These are phyloP conservation scores for Trichomalopsis sarcophagae DNA, from an alignment of 1,140 invertebrate genomes.

Conservation along the genomic window DNA sequence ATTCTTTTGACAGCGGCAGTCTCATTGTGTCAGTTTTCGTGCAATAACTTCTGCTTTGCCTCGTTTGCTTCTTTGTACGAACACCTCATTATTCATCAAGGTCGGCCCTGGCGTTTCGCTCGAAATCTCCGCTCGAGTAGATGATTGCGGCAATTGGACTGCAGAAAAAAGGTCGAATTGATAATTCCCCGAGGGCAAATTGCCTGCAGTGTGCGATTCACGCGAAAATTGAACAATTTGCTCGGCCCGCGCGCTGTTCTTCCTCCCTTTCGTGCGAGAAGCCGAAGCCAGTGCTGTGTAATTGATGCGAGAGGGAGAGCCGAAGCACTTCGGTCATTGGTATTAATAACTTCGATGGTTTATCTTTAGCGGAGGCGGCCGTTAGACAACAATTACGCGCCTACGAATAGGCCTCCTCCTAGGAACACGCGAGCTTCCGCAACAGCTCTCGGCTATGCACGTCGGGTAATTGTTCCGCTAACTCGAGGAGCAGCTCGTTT, in stretches of 20 bases:
- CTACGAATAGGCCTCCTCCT: constrained; percentile 13
- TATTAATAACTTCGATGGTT: constrained; percentile 49
- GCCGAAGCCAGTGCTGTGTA: neutral
- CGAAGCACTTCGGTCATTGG: constrained; percentile 31
- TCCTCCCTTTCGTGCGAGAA: constrained; percentile 22
- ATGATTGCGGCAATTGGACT: constrained; percentile 10
- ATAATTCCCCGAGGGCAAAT: neutral
- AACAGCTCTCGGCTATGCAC: neutral
- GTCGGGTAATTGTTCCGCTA: constrained; percentile 45
- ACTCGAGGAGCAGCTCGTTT: constrained; percentile 32
- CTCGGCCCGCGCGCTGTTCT: neutral
- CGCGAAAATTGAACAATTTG: constrained; percentile 47
- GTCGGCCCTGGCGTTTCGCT: no score
- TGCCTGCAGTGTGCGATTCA: constrained; percentile 4
- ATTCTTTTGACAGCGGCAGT: neutral
- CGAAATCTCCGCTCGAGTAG: no score
- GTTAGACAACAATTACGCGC: constrained; percentile 50
- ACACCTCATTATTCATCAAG: no score
- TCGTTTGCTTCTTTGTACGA: no score
- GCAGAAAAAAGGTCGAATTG: neutral
- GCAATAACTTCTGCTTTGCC: neutral
- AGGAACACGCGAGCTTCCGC: constrained; percentile 53
- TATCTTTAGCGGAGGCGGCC: constrained; percentile 44
- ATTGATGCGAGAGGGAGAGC: constrained; percentile 29
- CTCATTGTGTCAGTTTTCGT: neutral